Base-by-base conservation (phyloP, 1,140 invertebrate species). In the Drosophila grimshawi region DNA sequence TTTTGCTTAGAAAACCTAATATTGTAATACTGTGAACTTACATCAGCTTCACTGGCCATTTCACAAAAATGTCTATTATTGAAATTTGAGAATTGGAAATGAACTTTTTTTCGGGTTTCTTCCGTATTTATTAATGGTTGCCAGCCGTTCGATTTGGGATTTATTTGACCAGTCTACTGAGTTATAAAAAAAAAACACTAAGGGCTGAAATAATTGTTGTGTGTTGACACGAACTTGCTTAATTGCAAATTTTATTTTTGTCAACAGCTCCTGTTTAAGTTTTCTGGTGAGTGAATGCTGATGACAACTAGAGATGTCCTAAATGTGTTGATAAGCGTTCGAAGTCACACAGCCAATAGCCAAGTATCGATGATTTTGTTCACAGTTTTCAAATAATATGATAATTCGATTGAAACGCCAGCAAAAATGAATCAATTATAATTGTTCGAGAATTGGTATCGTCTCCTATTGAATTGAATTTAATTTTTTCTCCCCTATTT, bases 11-110 rank as follows among this genome's bases (percentile, higher is more conserved):
- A n/a, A 19, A 35, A 4, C 19, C 19, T 19, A 43, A 2, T 2
- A n/a, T n/a, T 19, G 19, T 32, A 0, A 2, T 11, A 7, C 2
- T 30, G 6, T 29, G 4, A 3, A 46, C 69, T 66, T 72, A 72
- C 69, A 43, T 60, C 48, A 53, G 63, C 69, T 72, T 39, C 69
- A 37, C 69, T 66, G 69, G 63, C 53, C 69, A 72, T 72, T 11
- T 37, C 66, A 19, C 6, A 35, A 30, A 29, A 5, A 64, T 5
- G 29, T n/a, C 19, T 39, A 27, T 39, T 37, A 19, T 59, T 32
- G 10, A 10, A 30, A 59, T 6, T 7, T 33, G 10, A 29, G 32
- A 56, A 30, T 29, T 35, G 19, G 0, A 37, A 53, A 53, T n/a
- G 19, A 27, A 59, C 2, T 29, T 32, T 30, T 41, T 11, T 45